Percentiles rank a stretch among this genome's conserved stretches.
phyloP scores from a whole-genome alignment of 2,797 vertebrate species.

The Pseudopleuronectes americanus region DNA sequence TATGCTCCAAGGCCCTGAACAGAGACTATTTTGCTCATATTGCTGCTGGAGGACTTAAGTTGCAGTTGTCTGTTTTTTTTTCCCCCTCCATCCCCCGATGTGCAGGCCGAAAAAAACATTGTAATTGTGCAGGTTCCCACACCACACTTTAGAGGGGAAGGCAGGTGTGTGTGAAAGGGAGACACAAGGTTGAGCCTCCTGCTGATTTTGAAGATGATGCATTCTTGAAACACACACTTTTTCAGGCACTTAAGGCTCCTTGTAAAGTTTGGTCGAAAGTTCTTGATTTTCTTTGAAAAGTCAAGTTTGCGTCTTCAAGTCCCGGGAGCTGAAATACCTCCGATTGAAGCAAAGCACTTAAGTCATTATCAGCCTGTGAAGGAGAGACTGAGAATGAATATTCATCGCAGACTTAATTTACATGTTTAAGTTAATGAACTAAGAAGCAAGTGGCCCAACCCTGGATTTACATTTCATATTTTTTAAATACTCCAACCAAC shows the following conservation, averaged over 20 bases:
- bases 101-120: too few species aligned
- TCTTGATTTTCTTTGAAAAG: neutral
- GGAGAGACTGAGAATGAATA: neutral
- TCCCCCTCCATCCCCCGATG: too few species aligned
- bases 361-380: constrained; percentile 11
- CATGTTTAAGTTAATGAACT: constrained; percentile 14
- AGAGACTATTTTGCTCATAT: too few species aligned
- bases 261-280: constrained; percentile 3
- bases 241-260: constrained; percentile 14
- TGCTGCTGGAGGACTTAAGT: too few species aligned
- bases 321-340: constrained; percentile 13
- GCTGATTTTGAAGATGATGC: neutral
- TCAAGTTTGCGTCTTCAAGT: neutral
- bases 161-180: too few species aligned
- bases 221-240: neutral
- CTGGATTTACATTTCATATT: constrained; percentile 39
- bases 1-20: too few species aligned
- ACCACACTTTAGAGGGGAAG: too few species aligned
- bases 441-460: constrained; percentile 23
- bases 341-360: constrained; percentile 29
- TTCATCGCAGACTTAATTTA: constrained; percentile 17
- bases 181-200: neutral
- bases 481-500: constrained; percentile 1
- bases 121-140: too few species aligned
- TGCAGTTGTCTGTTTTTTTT: too few species aligned